Evolutionary conservation across 2,113 vertebrate species (phyloP).

Genomic region (Pangasianodon hypophthalmus): DNA sequence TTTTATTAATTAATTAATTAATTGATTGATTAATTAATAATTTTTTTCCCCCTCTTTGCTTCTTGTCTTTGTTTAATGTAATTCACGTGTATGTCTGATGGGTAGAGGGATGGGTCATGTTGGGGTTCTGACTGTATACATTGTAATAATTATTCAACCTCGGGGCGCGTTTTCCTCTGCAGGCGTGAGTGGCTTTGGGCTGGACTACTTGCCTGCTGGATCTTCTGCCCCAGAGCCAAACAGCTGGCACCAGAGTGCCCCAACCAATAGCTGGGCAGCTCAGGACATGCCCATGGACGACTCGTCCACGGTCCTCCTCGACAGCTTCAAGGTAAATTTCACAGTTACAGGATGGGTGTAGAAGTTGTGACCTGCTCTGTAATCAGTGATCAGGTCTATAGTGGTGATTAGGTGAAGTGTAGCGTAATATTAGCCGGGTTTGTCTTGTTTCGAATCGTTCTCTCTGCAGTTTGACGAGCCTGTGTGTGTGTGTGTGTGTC

Average conservation of each 20-base stretch:
- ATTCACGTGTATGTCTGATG: no score
- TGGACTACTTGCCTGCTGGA: constrained; percentile 90
- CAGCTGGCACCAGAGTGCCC: constrained; percentile 87
- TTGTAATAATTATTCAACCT: not conserved
- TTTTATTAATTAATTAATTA: no score
- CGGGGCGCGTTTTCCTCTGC: constrained; percentile 35
- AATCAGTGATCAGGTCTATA: not conserved
- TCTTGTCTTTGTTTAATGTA: no score
- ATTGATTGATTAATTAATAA: no score
- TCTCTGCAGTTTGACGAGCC: not conserved
- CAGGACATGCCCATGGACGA: constrained; percentile 92
- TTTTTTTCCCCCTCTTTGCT: no score
- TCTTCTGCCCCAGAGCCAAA: constrained; percentile 77
- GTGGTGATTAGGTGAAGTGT: not conserved
- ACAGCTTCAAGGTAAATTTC: constrained; percentile 90
- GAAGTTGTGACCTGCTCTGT: not conserved
- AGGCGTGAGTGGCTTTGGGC: constrained; percentile 87
- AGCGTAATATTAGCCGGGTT: not conserved
- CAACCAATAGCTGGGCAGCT: constrained; percentile 83
- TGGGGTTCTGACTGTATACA: no score
- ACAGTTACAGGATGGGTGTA: not conserved
- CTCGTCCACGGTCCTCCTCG: constrained; percentile 90
- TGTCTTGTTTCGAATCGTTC: not conserved
- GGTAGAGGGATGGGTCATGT: no score
- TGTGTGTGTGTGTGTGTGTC: constrained; percentile 31